Conservation (phyloP, 35 echinoderm and acorn worm genomes). For the Chiridota heheva region DNA sequence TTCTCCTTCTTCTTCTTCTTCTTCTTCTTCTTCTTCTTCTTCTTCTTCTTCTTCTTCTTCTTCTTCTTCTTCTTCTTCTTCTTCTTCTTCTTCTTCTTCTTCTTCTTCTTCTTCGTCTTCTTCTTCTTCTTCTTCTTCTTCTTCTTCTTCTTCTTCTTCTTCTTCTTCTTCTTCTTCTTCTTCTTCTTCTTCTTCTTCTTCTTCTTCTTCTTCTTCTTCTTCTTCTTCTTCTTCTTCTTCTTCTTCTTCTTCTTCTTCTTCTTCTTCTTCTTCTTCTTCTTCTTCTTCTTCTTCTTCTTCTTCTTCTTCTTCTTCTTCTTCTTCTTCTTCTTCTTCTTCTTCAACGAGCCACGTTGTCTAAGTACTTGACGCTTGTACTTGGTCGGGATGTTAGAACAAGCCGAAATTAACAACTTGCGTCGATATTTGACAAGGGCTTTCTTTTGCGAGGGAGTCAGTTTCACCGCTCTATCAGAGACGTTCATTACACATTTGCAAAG, state of each 20-base stretch:
- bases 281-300: constrained; percentile 4
- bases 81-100: background rate
- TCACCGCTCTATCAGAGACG: no score
- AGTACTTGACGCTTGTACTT: no score
- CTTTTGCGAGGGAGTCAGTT: no score
- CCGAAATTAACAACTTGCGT: no score
- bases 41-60: background rate
- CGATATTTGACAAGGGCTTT: no score
- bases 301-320: constrained; percentile 5
- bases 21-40: background rate
- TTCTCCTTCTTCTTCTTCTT: background rate
- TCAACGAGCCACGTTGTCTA: no score
- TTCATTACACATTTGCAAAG: no score
- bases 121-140: background rate
- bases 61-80: background rate
- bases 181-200: background rate
- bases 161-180: background rate
- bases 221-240: background rate
- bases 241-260: background rate
- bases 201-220: background rate
- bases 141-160: background rate
- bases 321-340: background rate
- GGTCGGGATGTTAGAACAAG: no score
- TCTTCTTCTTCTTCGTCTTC: background rate
- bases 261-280: constrained; percentile 4